Base-by-base conservation (phyloP, 2,113 vertebrate species). In the Macroglossus sobrinus region DNA sequence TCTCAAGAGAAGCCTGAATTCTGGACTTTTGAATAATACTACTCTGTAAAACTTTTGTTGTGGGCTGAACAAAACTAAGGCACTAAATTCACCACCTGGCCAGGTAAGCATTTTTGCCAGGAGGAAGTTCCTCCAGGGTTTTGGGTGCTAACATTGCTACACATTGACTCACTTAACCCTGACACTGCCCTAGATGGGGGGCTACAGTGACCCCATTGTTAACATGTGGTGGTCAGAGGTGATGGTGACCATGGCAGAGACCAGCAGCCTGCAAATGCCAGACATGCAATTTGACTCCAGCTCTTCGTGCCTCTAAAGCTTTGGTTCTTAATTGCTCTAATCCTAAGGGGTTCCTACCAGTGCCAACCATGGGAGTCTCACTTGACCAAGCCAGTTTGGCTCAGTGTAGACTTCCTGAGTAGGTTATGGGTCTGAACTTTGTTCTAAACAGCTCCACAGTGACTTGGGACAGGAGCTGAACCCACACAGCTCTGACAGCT, bases 1-100 rank as follows among this genome's bases (percentile, higher is more conserved):
- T 85, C 50, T 21, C 80, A 55, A 69, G 81, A 79, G 59, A 95
- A 84, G 72, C 30, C n/a, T 16, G 43, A 89, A 76, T 63, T 21
- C 21, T 47, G 43, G 33, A 43, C 35, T 40, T 30, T 11, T 4
- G 38, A 92, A 53, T 30, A 4, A 45, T 14, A 28, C 10, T 22
- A 10, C 30, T n/a, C 40, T 63, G 30, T n/a, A 38, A 93, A 89
- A 53, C 28, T n/a, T 50, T 15, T 2, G 13, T 11, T 8, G 21
- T 22, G 28, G 47, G n/a, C n/a, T 16, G 53, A 35, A 16, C 38
- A 90, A 59, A 68, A 50, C 55, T 33, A 5, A 6, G 38, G 30
- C 57, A 24, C 22, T 12, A 3, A 3, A 30, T 50, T 22, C 18
- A 4, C 14, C 16, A 21, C 12, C 26, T 15, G 14, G 57, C 43